Evolutionary conservation across 37 sponge, comb jelly and placozoan species (phyloP).

Genomic region (Aphrocallistes beatrix): DNA sequence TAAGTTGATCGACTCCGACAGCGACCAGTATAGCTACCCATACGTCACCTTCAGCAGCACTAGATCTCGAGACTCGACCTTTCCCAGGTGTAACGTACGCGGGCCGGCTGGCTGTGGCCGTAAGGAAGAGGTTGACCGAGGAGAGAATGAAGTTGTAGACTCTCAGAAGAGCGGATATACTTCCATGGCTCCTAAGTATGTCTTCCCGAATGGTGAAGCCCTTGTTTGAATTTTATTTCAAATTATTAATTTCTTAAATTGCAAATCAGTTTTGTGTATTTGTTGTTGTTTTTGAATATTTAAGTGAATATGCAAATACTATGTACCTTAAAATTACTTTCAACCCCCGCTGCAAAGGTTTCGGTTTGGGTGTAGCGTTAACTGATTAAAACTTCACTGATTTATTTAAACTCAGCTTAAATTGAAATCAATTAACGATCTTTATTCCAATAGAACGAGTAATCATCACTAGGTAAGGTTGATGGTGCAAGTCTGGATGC

Average conservation of each 20-base stretch:
- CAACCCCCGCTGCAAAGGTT: too few relatives aligned
- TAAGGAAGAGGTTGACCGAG: background rate
- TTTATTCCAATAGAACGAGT: too few relatives aligned
- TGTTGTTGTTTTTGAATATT: background rate
- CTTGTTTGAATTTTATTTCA: too few relatives aligned
- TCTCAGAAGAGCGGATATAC: background rate
- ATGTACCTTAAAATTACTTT: too few relatives aligned
- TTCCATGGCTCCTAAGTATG: background rate
- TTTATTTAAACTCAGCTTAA: too few relatives aligned
- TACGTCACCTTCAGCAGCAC: background rate
- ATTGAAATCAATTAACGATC: too few relatives aligned
- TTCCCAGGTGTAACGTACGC: background rate
- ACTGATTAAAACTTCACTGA: too few relatives aligned
- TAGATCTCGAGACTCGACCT: background rate
- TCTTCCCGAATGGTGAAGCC: background rate
- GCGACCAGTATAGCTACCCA: background rate
- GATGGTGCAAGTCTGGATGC: too few relatives aligned
- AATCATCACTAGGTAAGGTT: too few relatives aligned
- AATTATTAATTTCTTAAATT: background rate
- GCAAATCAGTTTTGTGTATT: background rate
- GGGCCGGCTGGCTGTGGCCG: background rate
- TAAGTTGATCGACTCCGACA: too few relatives aligned
- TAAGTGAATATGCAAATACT: too few relatives aligned
- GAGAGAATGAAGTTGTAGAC: background rate
- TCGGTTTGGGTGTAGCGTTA: too few relatives aligned